Evolutionary conservation across 2,113 vertebrate genomes (phyloP), one percentile per base, ranked within the genome.

Genomic region (Grammomys dolichurus): DNA sequence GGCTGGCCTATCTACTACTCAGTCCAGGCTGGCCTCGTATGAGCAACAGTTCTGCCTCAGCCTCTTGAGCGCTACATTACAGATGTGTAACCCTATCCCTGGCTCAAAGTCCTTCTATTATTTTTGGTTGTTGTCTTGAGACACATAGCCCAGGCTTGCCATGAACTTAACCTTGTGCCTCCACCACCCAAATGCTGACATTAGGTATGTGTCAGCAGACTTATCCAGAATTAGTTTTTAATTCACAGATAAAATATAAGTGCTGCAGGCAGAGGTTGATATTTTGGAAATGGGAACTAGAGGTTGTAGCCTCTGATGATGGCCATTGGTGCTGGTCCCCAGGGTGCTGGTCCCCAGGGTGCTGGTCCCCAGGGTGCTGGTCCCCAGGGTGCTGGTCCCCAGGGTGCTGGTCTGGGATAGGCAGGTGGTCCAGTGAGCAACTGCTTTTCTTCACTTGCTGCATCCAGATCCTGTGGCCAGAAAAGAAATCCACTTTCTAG

Each of bases 171-270:
- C 40, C 5, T 20, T 6, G 9, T 36, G 63, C 43, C 60, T 33
- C 82, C 24, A 31, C 40, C 26, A 5, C 8, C 28, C 16, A 1
- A 10, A 17, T 11, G 40, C 40, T 65, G 17, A 33, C 63, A 67
- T 86, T 86, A 86, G 43, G 16, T 17, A 28, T 11, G 4, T 0
- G 9, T 28, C 17, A 65, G 40, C 60, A 48, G 26, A 17, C 60
- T 43, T 43, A 51, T 12, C 31, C 36, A 36, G 26, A 84, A 63
- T 40, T 11, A 12, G 11, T 54, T 70, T 84, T 60, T 6, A 60
- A 36, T 56, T 93, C n/a, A 60, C 72, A 65, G 78, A 87, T 85
- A 48, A 96, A 96, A 20, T 26, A 69, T 33, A 33, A 70, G 58
- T 20, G 11, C 40, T 26, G 0, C 65, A 65, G 77, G 43, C n/a